Evolutionary conservation across 2,888 invertebrate genomes (phyloP), one percentile per base, ranked within the genome.

Genomic region (Drosophila paramelanica): DNA sequence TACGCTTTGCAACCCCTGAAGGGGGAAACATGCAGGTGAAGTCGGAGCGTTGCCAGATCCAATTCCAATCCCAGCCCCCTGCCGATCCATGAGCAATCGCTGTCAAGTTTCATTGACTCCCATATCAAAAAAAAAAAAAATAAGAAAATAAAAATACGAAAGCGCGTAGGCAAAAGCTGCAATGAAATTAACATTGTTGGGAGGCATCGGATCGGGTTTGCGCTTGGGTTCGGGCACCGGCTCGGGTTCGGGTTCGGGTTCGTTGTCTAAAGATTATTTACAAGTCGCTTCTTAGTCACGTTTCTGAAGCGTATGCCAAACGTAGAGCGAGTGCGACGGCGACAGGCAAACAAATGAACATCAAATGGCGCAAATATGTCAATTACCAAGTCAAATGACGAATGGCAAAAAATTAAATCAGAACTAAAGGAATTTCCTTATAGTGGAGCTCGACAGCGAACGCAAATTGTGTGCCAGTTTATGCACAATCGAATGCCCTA

Each of bases 331-430:
- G 20, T 51, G 51, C 31, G 31, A 31, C 31, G 2, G 27, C 27
- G 38, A 8, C 39, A 36, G 38, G 11, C 39, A 36, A 42, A 45
- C 39, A 57, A 72, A 46, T 50, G 56, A 27, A 70, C 71, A 65
- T 66, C 58, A 46, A 62, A 58, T 46, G 65, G 70, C 75, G 74
- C 38, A 67, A 60, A 67, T 73, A 60, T 62, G 60, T 38, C 62
- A 76, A 83, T 81, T 81, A 78, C 69, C 67, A 76, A 76, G 52
- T 41, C 73, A 80, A 82, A 80, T 79, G 77, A 36, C 36, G 69
- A 50, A 27, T 61, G 43, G 41, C 49, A 56, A 58, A 27, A 25
- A 62, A 61, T 64, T 56, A 49, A 61, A 52, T 47, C 46, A 55
- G 39, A 39, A 33, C 17, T 7, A 50, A 27, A 46, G 42, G 53